A percentile compares a stretch with the other conserved stretches of the same genome.
Evolutionary conservation across 2,113 vertebrate genomes (phyloP).

Genomic region (Entelurus aequoreus): DNA sequence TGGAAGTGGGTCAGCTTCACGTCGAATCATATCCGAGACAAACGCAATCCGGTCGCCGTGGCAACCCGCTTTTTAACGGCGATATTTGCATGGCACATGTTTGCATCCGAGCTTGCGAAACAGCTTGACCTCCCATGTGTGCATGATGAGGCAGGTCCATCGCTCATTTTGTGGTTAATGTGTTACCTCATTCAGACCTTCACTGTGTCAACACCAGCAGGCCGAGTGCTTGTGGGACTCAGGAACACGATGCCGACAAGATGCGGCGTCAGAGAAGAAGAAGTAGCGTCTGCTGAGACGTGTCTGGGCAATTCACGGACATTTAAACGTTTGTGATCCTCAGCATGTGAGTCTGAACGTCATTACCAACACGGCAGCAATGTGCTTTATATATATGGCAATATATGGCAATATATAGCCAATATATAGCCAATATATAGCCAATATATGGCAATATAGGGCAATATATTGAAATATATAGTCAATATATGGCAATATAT

Average conservation of each 20-base stretch:
- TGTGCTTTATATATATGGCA: no score
- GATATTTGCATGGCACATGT: slow-evolving; percentile 32
- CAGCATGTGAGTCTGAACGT: not conserved
- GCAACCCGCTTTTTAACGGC: slow-evolving; percentile 24
- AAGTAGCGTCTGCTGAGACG: slow-evolving; percentile 33
- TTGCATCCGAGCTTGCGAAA: slow-evolving; percentile 25
- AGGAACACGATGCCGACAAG: slow-evolving; percentile 2
- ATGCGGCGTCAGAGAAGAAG: slow-evolving; percentile 9
- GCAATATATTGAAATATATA: no score
- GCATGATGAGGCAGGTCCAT: not conserved
- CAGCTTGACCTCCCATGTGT: not conserved
- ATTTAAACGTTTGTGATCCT: slow-evolving; percentile 14
- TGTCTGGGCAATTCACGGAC: slow-evolving; percentile 31
- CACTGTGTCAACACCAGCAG: slow-evolving; percentile 16
- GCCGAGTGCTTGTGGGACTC: slow-evolving; percentile 16
- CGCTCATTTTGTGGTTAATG: slow-evolving; percentile 6
- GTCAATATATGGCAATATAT: no score
- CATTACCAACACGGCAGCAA: no score
- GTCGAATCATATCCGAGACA: slow-evolving; percentile 39
- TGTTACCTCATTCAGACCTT: slow-evolving; percentile 8
- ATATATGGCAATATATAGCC: no score
- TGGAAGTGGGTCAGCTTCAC: slow-evolving; percentile 51
- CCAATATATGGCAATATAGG: no score
- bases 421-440: no score
- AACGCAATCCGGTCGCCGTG: slow-evolving; percentile 43